Conservation (phyloP, 2,797 vertebrate species). For the Vireo griseus region DNA sequence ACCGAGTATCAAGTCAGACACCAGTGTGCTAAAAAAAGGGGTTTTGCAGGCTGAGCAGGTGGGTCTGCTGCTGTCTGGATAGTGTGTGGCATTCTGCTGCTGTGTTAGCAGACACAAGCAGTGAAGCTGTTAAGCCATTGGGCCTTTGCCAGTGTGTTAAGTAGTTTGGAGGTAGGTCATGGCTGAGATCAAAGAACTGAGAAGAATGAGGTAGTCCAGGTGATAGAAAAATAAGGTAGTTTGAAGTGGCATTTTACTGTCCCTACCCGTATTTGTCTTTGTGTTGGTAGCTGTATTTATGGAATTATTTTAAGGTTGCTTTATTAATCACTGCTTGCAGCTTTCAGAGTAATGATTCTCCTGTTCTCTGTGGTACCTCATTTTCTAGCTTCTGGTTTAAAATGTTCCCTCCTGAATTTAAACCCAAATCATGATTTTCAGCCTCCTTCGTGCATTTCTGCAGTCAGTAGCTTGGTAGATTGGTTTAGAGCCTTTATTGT, state of each 20-base stretch:
- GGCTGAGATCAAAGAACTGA: background rate
- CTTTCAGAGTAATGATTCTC: background rate
- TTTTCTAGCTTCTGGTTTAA: background rate
- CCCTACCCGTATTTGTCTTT: background rate
- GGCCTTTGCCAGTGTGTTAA: background rate
- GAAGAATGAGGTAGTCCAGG: background rate
- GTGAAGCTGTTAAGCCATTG: background rate
- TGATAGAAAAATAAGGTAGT: background rate
- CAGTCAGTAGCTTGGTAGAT: background rate
- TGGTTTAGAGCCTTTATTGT: background rate
- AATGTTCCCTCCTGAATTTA: background rate
- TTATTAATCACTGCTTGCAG: background rate
- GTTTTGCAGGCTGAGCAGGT: background rate
- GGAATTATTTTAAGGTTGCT: background rate
- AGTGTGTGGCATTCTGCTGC: background rate
- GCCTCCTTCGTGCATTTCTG: background rate
- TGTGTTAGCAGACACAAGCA: background rate
- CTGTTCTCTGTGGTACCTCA: background rate
- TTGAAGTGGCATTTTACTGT: background rate
- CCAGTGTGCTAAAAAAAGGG: background rate
- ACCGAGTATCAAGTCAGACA: background rate
- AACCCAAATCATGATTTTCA: background rate
- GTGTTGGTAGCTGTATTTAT: background rate
- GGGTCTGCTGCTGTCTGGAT: background rate
- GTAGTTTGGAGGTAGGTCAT: background rate